phyloP scores from a whole-genome alignment of 2,797 vertebrate genomes.

The Thalassophryne amazonica region DNA sequence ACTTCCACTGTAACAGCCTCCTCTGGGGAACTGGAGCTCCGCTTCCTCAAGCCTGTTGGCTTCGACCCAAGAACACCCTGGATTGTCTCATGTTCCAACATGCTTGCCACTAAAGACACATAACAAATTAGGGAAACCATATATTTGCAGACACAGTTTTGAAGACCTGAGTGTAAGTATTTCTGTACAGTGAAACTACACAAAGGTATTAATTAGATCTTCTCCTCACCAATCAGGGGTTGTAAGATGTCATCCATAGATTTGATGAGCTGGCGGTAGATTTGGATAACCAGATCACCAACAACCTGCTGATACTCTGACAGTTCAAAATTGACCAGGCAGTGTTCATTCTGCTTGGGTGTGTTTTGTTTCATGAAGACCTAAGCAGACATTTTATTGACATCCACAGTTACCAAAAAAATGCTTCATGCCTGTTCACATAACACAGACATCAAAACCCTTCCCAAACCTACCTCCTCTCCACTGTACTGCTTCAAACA shows the following conservation, averaged over 20 bases:
- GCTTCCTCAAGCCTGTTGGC: constrained; percentile 90
- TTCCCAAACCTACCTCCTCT: constrained; percentile 81
- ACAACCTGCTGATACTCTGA: constrained; percentile 93
- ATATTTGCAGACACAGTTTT: not conserved
- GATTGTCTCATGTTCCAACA: constrained; percentile 94
- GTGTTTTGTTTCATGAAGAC: constrained; percentile 87
- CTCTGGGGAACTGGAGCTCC: constrained; percentile 83
- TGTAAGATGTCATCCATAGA: constrained; percentile 89
- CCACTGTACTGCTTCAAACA: constrained; percentile 97
- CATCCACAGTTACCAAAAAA: not conserved
- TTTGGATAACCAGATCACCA: constrained; percentile 91
- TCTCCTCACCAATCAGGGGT: constrained; percentile 88
- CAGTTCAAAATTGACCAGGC: constrained; percentile 94
- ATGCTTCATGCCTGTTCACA: not conserved
- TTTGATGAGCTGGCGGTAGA: constrained; percentile 93
- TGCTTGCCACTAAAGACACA: constrained; percentile 83
- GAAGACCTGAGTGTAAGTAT: not conserved
- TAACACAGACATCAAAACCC: not conserved
- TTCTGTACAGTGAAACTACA: not conserved
- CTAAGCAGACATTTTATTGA: constrained; percentile 27
- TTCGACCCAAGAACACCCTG: constrained; percentile 92
- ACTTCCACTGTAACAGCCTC: constrained; percentile 87
- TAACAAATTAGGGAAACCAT: not conserved
- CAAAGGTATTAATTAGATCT: not conserved
- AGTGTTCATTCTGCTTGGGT: constrained; percentile 91